These are phyloP conservation scores for Hoplostethus mediterraneus DNA, from an alignment of 2,797 vertebrate genomes.

Conservation along the genomic window DNA sequence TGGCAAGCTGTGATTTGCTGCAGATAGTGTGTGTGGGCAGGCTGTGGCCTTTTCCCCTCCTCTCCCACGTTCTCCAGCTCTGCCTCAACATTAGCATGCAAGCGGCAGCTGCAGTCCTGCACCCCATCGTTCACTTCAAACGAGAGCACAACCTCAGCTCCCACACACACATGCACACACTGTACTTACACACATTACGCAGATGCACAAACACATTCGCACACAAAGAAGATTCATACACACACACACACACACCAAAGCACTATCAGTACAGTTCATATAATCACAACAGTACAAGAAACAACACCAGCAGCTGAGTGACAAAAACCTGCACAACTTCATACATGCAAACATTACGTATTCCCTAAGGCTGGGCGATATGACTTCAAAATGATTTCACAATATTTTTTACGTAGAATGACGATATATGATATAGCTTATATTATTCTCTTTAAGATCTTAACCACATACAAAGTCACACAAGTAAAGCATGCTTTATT, in stretches of 20 bases:
- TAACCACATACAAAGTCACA: too few species aligned
- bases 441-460: too few species aligned
- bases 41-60: conserved; percentile 84
- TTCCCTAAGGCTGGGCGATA: too few species aligned
- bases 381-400: too few species aligned
- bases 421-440: too few species aligned
- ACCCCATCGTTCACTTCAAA: conserved; percentile 78
- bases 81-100: conserved; percentile 85
- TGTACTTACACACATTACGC: conserved; percentile 27
- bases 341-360: conserved; percentile 39
- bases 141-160: conserved; percentile 66
- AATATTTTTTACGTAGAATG: too few species aligned
- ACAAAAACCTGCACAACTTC: conserved; percentile 30
- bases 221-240: conserved; percentile 35
- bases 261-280: conserved; percentile 59
- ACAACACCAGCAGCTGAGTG: conserved; percentile 20
- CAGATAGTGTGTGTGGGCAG: conserved; percentile 62
- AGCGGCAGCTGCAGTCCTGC: conserved; percentile 78
- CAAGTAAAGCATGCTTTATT: too few species aligned
- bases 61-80: conserved; percentile 84
- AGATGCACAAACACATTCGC: conserved; percentile 14
- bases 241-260: conserved; percentile 15
- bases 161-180: conserved; percentile 51
- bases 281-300: conserved; percentile 61
- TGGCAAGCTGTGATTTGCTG: conserved; percentile 55